These are phyloP conservation scores for Sphecodes monilicornis DNA, from an alignment of 2,888 invertebrate genomes.

Conservation along the genomic window DNA sequence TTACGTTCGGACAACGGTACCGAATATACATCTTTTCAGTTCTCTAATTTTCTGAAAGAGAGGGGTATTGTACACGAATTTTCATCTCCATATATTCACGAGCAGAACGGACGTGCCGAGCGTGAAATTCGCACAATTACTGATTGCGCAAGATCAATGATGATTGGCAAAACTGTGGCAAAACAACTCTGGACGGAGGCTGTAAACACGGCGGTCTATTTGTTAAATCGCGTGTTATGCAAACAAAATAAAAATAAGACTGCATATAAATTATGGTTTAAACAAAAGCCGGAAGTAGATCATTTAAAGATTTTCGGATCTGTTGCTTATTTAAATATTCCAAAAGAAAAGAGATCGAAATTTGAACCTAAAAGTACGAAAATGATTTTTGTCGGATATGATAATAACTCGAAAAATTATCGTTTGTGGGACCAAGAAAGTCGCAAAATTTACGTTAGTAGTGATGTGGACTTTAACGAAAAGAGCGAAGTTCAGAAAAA, in stretches of 20 bases:
- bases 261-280: slow-evolving; percentile 24
- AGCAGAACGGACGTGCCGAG: slow-evolving; percentile 12
- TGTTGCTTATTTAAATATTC: slow-evolving; percentile 57
- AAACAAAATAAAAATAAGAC: not conserved
- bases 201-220: slow-evolving; percentile 23
- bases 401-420: slow-evolving; percentile 64
- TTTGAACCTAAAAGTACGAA: slow-evolving; percentile 62
- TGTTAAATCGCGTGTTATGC: not conserved
- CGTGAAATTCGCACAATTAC: slow-evolving; percentile 25
- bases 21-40: slow-evolving; percentile 2
- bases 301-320: slow-evolving; percentile 66
- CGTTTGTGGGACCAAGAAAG: slow-evolving; percentile 65
- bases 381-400: slow-evolving; percentile 56
- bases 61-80: slow-evolving; percentile 18
- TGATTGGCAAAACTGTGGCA: slow-evolving; percentile 13
- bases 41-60: slow-evolving; percentile 12
- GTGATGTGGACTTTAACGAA: not conserved
- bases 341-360: slow-evolving; percentile 61
- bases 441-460: slow-evolving; percentile 43
- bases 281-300: slow-evolving; percentile 49
- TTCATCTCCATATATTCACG: slow-evolving; percentile 14
- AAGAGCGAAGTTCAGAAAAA: not conserved
- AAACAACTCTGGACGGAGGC: slow-evolving; percentile 37
- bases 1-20: not conserved
- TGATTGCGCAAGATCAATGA: slow-evolving; percentile 70